Conservation (phyloP, 2,797 vertebrate species). For the Anguilla marmorata region DNA sequence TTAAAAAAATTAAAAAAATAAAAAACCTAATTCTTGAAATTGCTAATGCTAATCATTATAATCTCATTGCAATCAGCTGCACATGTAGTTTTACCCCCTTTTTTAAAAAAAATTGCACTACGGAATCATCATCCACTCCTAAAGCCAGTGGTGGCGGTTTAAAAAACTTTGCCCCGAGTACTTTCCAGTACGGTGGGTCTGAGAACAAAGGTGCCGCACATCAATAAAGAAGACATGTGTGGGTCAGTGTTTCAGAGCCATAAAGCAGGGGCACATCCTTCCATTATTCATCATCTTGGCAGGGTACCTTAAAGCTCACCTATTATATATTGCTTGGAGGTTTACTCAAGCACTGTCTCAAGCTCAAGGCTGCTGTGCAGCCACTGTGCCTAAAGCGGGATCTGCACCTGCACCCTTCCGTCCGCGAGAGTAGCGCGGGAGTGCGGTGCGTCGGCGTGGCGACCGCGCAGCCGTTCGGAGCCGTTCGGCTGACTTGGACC, state of each 20-base stretch:
- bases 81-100: background rate
- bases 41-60: background rate
- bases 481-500: background rate
- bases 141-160: background rate
- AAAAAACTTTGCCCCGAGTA: background rate
- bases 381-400: background rate
- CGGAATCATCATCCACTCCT: background rate
- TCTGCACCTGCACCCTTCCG: background rate
- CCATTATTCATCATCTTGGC: background rate
- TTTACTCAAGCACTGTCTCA: background rate
- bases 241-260: background rate
- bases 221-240: background rate
- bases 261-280: background rate
- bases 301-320: background rate
- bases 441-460: background rate
- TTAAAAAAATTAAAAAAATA: background rate
- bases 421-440: background rate
- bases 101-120: background rate
- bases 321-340: background rate
- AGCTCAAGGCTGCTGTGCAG: background rate
- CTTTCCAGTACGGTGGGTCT: constrained; percentile 11
- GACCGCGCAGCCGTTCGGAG: background rate
- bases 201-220: background rate
- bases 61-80: background rate
- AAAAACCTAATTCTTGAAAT: background rate